A percentile compares a stretch with the other conserved stretches of the same genome.
These are phyloP conservation scores for Cryptoprocta ferox DNA, from an alignment of 2,797 vertebrate species.

Conservation along the genomic window DNA sequence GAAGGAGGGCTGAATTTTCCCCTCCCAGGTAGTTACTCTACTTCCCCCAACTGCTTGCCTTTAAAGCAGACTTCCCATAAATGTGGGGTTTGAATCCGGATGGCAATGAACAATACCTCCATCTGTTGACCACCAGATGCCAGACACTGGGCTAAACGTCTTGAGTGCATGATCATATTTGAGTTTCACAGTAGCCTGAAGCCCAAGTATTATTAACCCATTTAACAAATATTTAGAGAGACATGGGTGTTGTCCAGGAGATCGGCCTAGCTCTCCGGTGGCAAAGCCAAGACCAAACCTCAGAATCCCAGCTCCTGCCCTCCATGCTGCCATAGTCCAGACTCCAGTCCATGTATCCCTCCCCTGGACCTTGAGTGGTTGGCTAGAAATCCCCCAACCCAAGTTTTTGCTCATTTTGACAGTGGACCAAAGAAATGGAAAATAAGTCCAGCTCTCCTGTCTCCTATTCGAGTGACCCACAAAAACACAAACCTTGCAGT, in stretches of 20 bases:
- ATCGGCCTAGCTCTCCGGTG: background rate
- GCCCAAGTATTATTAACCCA: background rate
- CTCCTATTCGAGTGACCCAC: background rate
- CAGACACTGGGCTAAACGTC: background rate
- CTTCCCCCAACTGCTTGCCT: background rate
- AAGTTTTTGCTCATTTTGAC: background rate
- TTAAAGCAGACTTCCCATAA: slow-evolving; percentile 10
- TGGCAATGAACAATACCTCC: background rate
- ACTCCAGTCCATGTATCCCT: background rate
- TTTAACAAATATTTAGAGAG: background rate
- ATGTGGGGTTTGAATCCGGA: background rate
- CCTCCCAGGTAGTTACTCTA: background rate
- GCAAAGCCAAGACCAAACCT: background rate
- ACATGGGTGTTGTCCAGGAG: background rate
- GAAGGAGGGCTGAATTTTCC: background rate
- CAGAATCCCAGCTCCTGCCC: background rate
- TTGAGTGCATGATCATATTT: background rate
- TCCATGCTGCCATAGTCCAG: background rate
- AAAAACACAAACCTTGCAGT: background rate
- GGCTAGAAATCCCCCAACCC: background rate
- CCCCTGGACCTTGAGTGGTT: background rate
- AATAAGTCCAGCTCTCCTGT: background rate
- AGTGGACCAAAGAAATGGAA: background rate
- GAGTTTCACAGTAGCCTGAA: background rate
- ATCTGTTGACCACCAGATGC: background rate